These are phyloP conservation scores for Notechis scutatus DNA, from an alignment of 2,113 vertebrate species.

Conservation along the genomic window DNA sequence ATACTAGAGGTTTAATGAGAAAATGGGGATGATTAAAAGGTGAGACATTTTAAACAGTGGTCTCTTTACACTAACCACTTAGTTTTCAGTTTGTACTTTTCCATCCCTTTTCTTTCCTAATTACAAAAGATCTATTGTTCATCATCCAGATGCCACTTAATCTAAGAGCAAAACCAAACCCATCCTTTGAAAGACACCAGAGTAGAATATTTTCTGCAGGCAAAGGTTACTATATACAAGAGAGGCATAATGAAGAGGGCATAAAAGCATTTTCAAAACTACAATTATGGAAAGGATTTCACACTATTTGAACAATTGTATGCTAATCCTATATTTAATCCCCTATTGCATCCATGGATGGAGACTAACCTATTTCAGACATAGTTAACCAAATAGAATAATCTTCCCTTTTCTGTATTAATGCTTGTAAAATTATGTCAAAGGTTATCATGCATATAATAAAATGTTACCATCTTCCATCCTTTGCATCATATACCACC, in stretches of 20 bases:
- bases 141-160: conserved; percentile 12
- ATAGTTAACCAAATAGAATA: conserved; percentile 27
- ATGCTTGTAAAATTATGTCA: conserved; percentile 5
- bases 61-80: background rate
- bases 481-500: background rate
- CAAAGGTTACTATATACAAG: conserved; percentile 15
- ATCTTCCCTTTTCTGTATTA: conserved; percentile 17
- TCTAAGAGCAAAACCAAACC: background rate
- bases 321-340: conserved; percentile 52
- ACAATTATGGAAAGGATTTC: conserved; percentile 36
- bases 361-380: conserved; percentile 42
- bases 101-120: background rate
- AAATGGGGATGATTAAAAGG: background rate
- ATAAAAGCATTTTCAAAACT: conserved; percentile 38
- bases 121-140: conserved; percentile 39
- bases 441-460: background rate
- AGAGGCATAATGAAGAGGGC: background rate
- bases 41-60: background rate
- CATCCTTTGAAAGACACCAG: background rate
- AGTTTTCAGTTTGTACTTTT: background rate
- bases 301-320: conserved; percentile 39
- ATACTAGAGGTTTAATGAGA: background rate
- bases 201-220: conserved; percentile 23
- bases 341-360: conserved; percentile 21
- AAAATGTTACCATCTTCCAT: background rate